phyloP scores from a whole-genome alignment of 2,113 vertebrate genomes.

The Marmota flaviventris region DNA sequence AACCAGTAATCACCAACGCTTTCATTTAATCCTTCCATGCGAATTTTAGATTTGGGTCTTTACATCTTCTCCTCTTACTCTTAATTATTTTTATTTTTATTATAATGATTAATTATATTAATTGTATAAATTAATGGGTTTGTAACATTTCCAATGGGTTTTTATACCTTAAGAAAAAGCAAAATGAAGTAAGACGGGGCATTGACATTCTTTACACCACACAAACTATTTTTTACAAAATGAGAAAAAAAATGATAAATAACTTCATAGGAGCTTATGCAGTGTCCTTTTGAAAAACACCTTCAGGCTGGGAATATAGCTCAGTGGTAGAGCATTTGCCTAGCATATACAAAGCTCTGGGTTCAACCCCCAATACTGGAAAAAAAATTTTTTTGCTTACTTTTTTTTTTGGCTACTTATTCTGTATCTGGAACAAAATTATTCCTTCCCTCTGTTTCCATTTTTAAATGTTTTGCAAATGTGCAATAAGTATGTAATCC shows the following conservation, averaged over 20 bases:
- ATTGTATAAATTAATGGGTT: background rate
- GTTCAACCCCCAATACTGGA: background rate
- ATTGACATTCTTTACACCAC: constrained; percentile 48
- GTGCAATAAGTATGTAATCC: constrained; percentile 49
- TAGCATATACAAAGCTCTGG: background rate
- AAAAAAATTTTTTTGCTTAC: background rate
- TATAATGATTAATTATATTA: background rate
- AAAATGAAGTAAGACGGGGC: background rate
- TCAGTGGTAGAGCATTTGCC: background rate
- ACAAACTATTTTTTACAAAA: constrained; percentile 70
- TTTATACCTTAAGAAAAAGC: constrained; percentile 7
- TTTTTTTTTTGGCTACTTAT: background rate
- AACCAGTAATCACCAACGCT: background rate
- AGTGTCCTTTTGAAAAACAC: background rate
- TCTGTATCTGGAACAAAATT: background rate
- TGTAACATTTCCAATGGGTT: background rate
- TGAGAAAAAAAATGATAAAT: background rate
- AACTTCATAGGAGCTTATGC: constrained; percentile 49
- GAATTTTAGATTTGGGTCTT: constrained; percentile 3
- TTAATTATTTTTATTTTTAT: background rate
- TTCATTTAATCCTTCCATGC: background rate
- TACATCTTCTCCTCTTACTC: background rate
- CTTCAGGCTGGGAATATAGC: background rate
- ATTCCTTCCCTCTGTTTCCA: background rate
- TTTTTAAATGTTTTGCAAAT: constrained; percentile 55